A percentile compares a stretch with the other conserved stretches of the same genome.
Evolutionary conservation across 2,113 vertebrate genomes (phyloP).

Genomic region (Onychostoma macrolepis): DNA sequence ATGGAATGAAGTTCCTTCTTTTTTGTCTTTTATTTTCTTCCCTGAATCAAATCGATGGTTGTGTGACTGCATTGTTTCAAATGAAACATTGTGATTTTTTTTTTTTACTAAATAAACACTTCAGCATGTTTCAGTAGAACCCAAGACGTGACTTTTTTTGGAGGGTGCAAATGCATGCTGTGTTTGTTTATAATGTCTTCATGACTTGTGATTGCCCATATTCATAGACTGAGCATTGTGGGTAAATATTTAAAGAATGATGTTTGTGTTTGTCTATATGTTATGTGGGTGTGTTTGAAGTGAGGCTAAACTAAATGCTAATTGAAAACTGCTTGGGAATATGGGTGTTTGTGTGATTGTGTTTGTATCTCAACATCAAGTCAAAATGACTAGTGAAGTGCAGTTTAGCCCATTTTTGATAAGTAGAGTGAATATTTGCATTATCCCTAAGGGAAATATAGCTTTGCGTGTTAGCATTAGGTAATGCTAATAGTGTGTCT

Average conservation of each 20-base stretch:
- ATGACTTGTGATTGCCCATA: background rate
- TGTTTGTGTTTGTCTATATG: background rate
- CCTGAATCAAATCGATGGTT: background rate
- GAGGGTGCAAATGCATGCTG: conserved; percentile 29
- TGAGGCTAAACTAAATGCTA: background rate
- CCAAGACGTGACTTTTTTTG: conserved; percentile 66
- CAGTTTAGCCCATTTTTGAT: background rate
- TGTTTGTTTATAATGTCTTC: conserved; percentile 10
- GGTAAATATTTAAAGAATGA: background rate
- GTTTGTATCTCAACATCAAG: conserved; percentile 14
- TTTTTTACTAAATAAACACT: conserved; percentile 71
- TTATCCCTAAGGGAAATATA: background rate
- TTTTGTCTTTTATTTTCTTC: conserved; percentile 40
- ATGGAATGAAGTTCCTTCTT: conserved; percentile 13
- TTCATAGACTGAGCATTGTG: conserved; percentile 13
- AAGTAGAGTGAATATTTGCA: background rate
- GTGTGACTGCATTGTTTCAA: conserved; percentile 61
- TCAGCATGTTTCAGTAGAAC: conserved; percentile 66
- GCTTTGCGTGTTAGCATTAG: background rate
- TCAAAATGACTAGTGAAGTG: background rate
- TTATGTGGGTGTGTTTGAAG: background rate
- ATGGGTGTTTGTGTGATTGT: conserved; percentile 11
- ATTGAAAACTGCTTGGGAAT: background rate
- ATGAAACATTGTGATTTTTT: conserved; percentile 61
- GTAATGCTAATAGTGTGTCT: background rate